phyloP scores from a whole-genome alignment of 2,797 vertebrate genomes.

The Leptoclinus maculatus region DNA sequence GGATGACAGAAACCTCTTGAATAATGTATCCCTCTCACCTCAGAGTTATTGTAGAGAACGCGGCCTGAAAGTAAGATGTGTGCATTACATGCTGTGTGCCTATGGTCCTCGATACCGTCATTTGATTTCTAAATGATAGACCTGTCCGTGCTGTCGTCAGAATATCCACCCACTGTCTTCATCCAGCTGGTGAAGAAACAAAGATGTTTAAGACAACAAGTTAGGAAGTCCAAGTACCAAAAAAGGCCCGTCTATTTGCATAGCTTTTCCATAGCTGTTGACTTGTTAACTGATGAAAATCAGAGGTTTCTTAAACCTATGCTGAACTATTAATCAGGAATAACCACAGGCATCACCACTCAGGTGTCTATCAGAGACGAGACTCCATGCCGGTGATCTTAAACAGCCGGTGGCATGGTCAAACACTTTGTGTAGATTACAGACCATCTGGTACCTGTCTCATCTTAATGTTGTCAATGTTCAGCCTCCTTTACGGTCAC shows the following conservation, averaged over 20 bases:
- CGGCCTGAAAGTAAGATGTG: slow-evolving; percentile 11
- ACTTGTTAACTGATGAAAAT: not conserved
- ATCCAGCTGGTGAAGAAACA: slow-evolving; percentile 28
- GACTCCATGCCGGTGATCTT: not conserved
- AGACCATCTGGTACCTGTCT: not conserved
- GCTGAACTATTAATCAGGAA: not conserved
- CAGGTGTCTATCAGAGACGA: not conserved
- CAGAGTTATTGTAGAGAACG: slow-evolving; percentile 23
- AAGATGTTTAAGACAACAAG: not conserved
- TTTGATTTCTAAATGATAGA: slow-evolving; percentile 29
- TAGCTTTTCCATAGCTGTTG: not conserved
- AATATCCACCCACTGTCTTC: slow-evolving; percentile 21
- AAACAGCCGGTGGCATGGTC: not conserved
- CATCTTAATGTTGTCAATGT: not conserved
- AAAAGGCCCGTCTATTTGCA: not conserved
- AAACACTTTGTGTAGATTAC: not conserved
- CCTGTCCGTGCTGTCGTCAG: slow-evolving; percentile 20
- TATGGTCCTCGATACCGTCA: slow-evolving; percentile 15
- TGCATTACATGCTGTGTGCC: slow-evolving; percentile 17
- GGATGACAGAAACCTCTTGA: not conserved
- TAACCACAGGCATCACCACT: not conserved
- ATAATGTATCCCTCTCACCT: slow-evolving; percentile 19
- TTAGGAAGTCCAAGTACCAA: not conserved
- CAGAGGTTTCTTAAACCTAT: not conserved
- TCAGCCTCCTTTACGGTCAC: not conserved